These are phyloP conservation scores for Coranthus polyacanthus DNA, from an alignment of 2,797 vertebrate species.

Conservation along the genomic window DNA sequence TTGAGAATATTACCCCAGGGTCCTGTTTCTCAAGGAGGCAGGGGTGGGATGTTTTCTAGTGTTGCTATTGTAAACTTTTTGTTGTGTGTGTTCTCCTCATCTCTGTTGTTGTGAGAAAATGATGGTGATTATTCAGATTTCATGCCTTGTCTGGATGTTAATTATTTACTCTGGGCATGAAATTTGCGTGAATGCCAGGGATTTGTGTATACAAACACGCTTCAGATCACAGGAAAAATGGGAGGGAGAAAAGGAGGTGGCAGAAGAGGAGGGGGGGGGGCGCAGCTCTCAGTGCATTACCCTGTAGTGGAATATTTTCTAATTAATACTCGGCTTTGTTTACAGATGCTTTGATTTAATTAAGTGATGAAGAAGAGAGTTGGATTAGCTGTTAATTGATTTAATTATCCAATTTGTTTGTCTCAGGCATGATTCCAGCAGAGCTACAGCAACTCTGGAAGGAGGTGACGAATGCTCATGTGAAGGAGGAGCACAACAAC, in stretches of 20 bases:
- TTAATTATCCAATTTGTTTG: conserved; percentile 99
- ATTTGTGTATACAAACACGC: conserved; percentile 87
- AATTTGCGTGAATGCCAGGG: conserved; percentile 84
- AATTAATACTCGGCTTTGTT: conserved; percentile 96
- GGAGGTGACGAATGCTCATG: conserved; percentile 93
- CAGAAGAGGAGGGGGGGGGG: conserved; percentile 20
- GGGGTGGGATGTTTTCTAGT: conserved; percentile 74
- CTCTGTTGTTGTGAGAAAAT: conserved; percentile 78
- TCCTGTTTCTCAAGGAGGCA: conserved; percentile 72
- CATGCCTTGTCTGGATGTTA: conserved; percentile 87
- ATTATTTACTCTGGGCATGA: conserved; percentile 88
- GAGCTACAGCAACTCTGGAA: conserved; percentile 99
- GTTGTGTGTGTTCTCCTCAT: conserved; percentile 67
- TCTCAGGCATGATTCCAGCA: conserved; percentile 99
- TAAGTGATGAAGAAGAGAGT: conserved; percentile 94
- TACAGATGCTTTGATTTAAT: conserved; percentile 98
- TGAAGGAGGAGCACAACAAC: conserved; percentile 91
- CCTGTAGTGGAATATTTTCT: conserved; percentile 82
- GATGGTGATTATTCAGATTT: conserved; percentile 87
- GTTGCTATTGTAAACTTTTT: conserved; percentile 79
- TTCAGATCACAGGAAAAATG: conserved; percentile 77
- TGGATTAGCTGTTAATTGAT: conserved; percentile 99
- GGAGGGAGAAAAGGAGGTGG: conserved; percentile 50
- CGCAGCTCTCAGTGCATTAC: conserved; percentile 73
- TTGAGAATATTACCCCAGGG: conserved; percentile 86